Conservation (phyloP, 1,140 invertebrate genomes). For the Cotesia vestalis region DNA sequence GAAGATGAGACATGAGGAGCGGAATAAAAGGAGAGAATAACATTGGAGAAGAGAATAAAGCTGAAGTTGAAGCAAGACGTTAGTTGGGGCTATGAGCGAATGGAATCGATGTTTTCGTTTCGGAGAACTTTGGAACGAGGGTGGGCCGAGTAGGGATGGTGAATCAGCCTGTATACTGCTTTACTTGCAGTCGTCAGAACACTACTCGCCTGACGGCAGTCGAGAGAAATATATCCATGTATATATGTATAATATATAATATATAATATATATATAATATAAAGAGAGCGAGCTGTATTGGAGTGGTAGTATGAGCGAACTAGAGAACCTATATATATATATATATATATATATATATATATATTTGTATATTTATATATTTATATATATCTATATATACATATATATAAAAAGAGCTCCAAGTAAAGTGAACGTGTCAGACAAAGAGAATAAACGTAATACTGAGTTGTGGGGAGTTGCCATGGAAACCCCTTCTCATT, state of each 20-base stretch:
- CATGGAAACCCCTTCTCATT: conserved; percentile 61
- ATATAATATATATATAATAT: not conserved
- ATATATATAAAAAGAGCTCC: conserved; percentile 32
- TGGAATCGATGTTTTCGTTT: conserved; percentile 39
- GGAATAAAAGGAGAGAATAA: conserved; percentile 21
- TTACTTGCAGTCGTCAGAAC: conserved; percentile 39
- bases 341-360: too few relatives aligned
- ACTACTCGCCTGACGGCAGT: conserved; percentile 35
- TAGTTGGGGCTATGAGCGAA: conserved; percentile 38
- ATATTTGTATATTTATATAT: too few relatives aligned
- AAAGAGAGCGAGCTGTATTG: not conserved
- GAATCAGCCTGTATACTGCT: conserved; percentile 50
- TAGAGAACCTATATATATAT: conserved; percentile 9
- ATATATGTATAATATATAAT: too few relatives aligned
- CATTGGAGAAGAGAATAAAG: conserved; percentile 17
- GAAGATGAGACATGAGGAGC: conserved; percentile 3
- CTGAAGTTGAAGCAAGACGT: conserved; percentile 10
- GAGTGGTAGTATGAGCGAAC: not conserved
- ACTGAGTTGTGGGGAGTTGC: conserved; percentile 63
- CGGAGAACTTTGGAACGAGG: conserved; percentile 38
- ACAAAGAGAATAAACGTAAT: conserved; percentile 49
- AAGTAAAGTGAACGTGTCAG: conserved; percentile 36
- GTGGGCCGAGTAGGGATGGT: conserved; percentile 39
- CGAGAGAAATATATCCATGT: conserved; percentile 14
- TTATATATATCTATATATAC: too few relatives aligned